Evolutionary conservation across 2,797 vertebrate genomes (phyloP).

Genomic region (Picus viridis): DNA sequence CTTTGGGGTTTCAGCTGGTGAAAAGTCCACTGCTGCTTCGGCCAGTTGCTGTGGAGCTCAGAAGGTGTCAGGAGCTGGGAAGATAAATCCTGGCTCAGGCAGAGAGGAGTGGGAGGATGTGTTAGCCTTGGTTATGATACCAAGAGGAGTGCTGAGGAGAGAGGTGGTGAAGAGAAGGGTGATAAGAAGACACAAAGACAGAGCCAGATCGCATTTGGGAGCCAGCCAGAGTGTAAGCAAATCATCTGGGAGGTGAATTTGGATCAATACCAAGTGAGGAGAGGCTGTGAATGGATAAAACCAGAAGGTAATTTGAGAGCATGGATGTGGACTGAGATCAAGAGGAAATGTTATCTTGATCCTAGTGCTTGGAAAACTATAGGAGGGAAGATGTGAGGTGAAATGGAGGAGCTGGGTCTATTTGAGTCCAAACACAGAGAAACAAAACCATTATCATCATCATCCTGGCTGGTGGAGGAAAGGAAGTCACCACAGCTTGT

Average conservation of each 20-base stretch:
- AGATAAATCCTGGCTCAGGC: not conserved
- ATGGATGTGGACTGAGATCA: conserved; percentile 9
- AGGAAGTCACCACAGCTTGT: not conserved
- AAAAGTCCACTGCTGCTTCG: not conserved
- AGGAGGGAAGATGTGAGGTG: conserved; percentile 24
- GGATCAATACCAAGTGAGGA: not conserved
- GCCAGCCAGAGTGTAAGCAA: conserved; percentile 39
- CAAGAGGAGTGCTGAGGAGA: not conserved
- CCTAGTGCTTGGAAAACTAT: not conserved
- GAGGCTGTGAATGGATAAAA: conserved; percentile 8
- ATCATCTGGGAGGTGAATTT: conserved; percentile 13
- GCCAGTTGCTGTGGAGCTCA: not conserved
- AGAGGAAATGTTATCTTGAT: conserved; percentile 39
- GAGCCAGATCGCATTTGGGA: not conserved
- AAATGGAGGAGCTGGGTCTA: not conserved
- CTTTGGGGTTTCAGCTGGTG: not conserved
- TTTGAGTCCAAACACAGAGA: not conserved
- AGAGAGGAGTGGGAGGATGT: not conserved
- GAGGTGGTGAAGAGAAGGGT: not conserved
- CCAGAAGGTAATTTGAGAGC: conserved; percentile 26
- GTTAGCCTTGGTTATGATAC: not conserved
- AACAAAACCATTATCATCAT: not conserved
- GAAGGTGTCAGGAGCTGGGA: not conserved
- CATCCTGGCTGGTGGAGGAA: not conserved
- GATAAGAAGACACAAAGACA: conserved; percentile 13